Conservation (phyloP, 1,140 invertebrate genomes). For the Manduca sexta region DNA sequence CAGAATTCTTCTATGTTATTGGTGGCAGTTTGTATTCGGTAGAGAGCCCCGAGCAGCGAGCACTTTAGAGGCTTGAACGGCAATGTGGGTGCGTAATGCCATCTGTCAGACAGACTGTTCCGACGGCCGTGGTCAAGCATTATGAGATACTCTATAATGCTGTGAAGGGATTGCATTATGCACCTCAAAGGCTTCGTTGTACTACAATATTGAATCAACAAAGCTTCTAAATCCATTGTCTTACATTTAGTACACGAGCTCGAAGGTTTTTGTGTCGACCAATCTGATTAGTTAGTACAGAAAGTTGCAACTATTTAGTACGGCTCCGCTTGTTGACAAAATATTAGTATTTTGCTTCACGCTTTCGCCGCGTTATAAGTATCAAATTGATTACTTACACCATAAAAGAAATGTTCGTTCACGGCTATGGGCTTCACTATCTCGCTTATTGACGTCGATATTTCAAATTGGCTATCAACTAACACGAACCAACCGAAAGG, state of each 20-base stretch:
- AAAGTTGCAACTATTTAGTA: neutral
- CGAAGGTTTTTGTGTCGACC: constrained; percentile 1
- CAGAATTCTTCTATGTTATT: too few species aligned
- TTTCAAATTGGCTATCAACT: constrained; percentile 27
- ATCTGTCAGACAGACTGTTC: constrained; percentile 15
- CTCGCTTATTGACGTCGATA: constrained; percentile 27
- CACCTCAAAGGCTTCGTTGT: constrained; percentile 30
- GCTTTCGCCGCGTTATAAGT: constrained; percentile 30
- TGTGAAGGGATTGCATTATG: constrained; percentile 43
- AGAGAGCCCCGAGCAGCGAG: neutral
- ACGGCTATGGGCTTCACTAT: constrained; percentile 19
- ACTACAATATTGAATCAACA: constrained; percentile 26
- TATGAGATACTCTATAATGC: constrained; percentile 29
- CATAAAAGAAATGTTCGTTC: constrained; percentile 26
- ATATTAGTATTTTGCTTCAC: constrained; percentile 20
- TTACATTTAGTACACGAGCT: constrained; percentile 13
- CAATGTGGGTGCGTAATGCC: constrained; percentile 13
- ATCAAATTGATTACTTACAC: constrained; percentile 28
- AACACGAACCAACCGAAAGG: constrained; percentile 15
- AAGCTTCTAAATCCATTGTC: constrained; percentile 22
- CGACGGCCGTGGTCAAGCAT: constrained; percentile 28
- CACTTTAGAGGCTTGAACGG: constrained; percentile 33
- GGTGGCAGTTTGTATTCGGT: too few species aligned
- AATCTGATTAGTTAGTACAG: constrained; percentile 2
- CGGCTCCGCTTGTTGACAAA: constrained; percentile 9